Percentiles rank a stretch among this genome's conserved stretches.
Conservation (phyloP, 2,113 vertebrate species). For the Synchiropus splendidus region DNA sequence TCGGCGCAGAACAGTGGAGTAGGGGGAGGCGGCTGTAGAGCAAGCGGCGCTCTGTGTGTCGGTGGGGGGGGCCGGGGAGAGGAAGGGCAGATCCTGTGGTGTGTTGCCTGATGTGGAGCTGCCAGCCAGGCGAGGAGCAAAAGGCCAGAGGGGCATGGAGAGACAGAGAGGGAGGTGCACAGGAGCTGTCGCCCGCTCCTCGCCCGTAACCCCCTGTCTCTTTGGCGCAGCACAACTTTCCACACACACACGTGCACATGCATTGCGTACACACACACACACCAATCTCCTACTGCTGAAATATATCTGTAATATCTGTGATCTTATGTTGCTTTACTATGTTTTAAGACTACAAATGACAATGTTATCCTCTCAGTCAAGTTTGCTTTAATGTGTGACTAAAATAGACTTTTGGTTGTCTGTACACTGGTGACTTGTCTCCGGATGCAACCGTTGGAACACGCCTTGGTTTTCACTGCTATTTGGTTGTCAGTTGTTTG, state of each 20-base stretch:
- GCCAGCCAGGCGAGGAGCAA: slow-evolving; percentile 62
- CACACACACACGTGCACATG: slow-evolving; percentile 19
- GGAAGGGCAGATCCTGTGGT: slow-evolving; percentile 53
- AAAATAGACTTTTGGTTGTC: too few species aligned
- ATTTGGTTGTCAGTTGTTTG: too few species aligned
- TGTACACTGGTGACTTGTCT: too few species aligned
- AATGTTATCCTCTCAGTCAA: too few species aligned
- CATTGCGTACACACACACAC: slow-evolving; percentile 24
- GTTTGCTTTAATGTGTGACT: too few species aligned
- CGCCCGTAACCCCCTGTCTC: slow-evolving; percentile 39
- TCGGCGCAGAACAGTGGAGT: slow-evolving; percentile 50
- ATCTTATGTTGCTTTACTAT: too few species aligned
- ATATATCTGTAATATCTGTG: too few species aligned
- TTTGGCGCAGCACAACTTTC: slow-evolving; percentile 24
- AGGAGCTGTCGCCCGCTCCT: slow-evolving; percentile 40
- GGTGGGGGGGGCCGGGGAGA: slow-evolving; percentile 3
- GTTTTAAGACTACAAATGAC: too few species aligned
- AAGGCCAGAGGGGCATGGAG: slow-evolving; percentile 48
- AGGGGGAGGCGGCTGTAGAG: slow-evolving; percentile 28
- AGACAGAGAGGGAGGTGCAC: slow-evolving; percentile 45
- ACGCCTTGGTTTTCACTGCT: too few species aligned
- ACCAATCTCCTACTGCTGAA: slow-evolving; percentile 58
- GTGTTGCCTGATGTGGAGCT: slow-evolving; percentile 64
- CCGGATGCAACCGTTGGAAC: too few species aligned
- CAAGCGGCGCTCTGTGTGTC: slow-evolving; percentile 3